Base-by-base conservation (phyloP, 2,113 vertebrate species). In the Phycodurus eques region DNA sequence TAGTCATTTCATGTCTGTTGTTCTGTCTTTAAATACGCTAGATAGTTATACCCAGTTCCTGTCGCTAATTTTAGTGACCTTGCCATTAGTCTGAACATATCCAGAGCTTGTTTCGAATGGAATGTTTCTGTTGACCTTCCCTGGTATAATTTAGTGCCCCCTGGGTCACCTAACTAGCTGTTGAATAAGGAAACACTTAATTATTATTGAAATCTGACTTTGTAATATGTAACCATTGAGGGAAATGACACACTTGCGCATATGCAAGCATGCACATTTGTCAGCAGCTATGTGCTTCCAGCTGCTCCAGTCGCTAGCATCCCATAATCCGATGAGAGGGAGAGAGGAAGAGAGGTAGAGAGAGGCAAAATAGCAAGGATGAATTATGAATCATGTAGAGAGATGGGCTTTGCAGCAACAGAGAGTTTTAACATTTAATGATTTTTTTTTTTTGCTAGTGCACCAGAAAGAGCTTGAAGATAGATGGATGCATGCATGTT, bases 371-470 rank as follows among this genome's bases (percentile, higher is more conserved):
- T 80, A 81, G 70, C 71, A 44, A 73, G 75, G 86, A 90, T 91
- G 74, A 90, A 91, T 91, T 87, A 91, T 91, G 76, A 83, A 91
- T 88, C n/a, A 39, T 77, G 73, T 83, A 70, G 87, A 72, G 83
- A 80, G 81, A 81, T 86, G 80, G 76, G 90, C 92, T 89, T 84
- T 88, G 93, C 87, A 79, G 84, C 86, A 84, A 87, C 87, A 94
- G 72, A 88, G 82, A 87, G 85, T 93, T 93, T 94, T 93, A 94
- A 92, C 89, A 81, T 93, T 91, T 93, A 91, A 90, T 91, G 83
- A 82, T 35, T 59, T 53, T 53, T 27, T 88, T 71, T 87, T 82
- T 79, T 79, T 83, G 77, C 77, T 85, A 78, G 12, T 85, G 83
- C 87, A 85, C 88, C 79, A 87, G 81, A 82, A 84, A 81, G 80